These are phyloP conservation scores for Astyanax mexicanus DNA, from an alignment of 2,797 vertebrate species.

Conservation along the genomic window DNA sequence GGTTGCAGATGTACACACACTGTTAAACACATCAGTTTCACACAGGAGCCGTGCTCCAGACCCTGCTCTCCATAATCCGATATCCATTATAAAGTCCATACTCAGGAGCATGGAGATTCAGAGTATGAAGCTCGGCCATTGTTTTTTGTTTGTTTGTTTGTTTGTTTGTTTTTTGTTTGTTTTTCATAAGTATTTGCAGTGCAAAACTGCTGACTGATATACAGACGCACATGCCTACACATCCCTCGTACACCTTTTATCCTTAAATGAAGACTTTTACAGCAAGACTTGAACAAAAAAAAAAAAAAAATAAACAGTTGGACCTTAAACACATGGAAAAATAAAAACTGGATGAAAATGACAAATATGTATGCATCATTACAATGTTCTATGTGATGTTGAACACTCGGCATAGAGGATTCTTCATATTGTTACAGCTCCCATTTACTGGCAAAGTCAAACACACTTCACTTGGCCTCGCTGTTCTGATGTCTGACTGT, in stretches of 20 bases:
- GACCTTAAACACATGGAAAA: constrained; percentile 60
- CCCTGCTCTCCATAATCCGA: constrained; percentile 58
- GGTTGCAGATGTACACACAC: constrained; percentile 63
- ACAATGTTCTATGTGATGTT: constrained; percentile 55
- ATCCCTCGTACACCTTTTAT: constrained; percentile 65
- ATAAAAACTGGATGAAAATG: constrained; percentile 63
- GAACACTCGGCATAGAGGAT: constrained; percentile 45
- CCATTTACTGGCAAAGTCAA: constrained; percentile 69
- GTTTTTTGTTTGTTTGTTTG: neutral
- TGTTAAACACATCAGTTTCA: constrained; percentile 47
- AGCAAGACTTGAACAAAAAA: constrained; percentile 81
- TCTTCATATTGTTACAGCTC: constrained; percentile 71
- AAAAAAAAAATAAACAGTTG: constrained; percentile 66
- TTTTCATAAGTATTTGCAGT: constrained; percentile 45
- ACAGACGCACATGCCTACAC: constrained; percentile 50
- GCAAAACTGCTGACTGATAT: constrained; percentile 52
- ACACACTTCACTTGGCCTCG: constrained; percentile 63
- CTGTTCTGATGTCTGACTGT: constrained; percentile 81
- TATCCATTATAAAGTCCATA: constrained; percentile 34
- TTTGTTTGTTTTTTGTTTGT: neutral
- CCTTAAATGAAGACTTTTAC: constrained; percentile 83
- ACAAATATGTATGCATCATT: constrained; percentile 83
- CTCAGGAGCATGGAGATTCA: constrained; percentile 48
- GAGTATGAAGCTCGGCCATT: constrained; percentile 33
- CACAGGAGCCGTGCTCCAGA: constrained; percentile 38